These are phyloP conservation scores for Octonoba sinensis DNA, from an alignment of 2,888 invertebrate species.

Conservation along the genomic window DNA sequence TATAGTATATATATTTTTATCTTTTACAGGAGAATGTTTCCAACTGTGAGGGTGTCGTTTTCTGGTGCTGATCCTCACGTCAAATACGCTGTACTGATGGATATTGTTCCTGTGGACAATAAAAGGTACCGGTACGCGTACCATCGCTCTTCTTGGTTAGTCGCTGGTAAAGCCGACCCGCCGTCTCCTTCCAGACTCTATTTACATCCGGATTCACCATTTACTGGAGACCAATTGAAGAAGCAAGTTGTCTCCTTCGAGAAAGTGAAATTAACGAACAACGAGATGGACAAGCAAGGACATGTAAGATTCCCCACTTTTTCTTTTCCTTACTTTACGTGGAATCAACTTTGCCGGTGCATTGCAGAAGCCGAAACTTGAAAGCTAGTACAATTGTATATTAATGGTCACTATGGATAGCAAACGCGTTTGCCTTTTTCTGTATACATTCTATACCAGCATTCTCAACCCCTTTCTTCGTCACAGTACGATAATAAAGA, in stretches of 20 bases:
- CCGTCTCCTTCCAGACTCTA: conserved; percentile 93
- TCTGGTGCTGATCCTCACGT: conserved; percentile 74
- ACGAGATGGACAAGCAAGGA: conserved; percentile 95
- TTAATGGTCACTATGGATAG: too few species aligned
- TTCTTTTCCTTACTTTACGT: not conserved
- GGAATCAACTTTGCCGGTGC: conserved; percentile 80
- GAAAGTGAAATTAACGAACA: conserved; percentile 98
- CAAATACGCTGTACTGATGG: conserved; percentile 89
- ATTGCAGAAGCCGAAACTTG: too few species aligned
- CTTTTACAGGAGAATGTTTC: conserved; percentile 92
- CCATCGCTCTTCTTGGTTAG: conserved; percentile 97
- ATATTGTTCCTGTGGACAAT: conserved; percentile 96
- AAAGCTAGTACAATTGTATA: too few species aligned
- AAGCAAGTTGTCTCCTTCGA: conserved; percentile 98
- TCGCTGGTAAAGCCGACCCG: conserved; percentile 98
- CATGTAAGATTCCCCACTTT: conserved; percentile 83
- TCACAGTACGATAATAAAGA: too few species aligned
- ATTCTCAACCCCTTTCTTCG: too few species aligned
- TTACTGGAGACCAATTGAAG: conserved; percentile 92
- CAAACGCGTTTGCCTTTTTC: too few species aligned
- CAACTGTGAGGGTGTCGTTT: conserved; percentile 94
- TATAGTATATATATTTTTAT: too few species aligned
- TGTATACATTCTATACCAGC: too few species aligned
- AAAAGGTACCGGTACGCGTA: conserved; percentile 96
- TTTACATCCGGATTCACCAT: conserved; percentile 96